Conservation (phyloP, 2,113 vertebrate species). For the Parus major region DNA sequence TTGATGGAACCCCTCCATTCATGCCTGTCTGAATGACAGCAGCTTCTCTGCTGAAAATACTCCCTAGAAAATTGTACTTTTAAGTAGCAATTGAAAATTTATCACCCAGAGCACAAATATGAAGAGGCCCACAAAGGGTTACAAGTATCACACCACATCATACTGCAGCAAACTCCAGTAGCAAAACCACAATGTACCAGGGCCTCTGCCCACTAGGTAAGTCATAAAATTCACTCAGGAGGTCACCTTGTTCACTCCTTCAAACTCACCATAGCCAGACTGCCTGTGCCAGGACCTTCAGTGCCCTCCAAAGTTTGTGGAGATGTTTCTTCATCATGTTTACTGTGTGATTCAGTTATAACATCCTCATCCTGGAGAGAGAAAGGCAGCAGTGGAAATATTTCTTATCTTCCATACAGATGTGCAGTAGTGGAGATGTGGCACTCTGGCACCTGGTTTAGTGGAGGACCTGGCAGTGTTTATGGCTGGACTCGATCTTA, state of each 20-base stretch:
- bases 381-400: not conserved
- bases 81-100: not conserved
- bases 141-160: not conserved
- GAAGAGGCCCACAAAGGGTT: not conserved
- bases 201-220: not conserved
- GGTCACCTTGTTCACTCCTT: not conserved
- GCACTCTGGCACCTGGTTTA: not conserved
- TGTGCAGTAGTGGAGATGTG: not conserved
- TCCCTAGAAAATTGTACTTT: not conserved
- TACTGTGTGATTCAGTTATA: conserved; percentile 18
- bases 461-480: not conserved
- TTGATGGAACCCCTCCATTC: not conserved
- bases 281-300: not conserved
- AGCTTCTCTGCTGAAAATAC: not conserved
- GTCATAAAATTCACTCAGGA: not conserved
- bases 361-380: conserved; percentile 44
- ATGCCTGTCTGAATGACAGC: not conserved
- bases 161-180: not conserved
- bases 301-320: not conserved
- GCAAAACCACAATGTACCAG: not conserved
- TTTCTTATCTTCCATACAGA: not conserved
- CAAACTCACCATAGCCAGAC: conserved; percentile 41
- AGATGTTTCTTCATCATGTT: not conserved
- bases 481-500: not conserved
- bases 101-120: not conserved